phyloP scores from a whole-genome alignment of 2,113 vertebrate genomes.

The Murina feae region DNA sequence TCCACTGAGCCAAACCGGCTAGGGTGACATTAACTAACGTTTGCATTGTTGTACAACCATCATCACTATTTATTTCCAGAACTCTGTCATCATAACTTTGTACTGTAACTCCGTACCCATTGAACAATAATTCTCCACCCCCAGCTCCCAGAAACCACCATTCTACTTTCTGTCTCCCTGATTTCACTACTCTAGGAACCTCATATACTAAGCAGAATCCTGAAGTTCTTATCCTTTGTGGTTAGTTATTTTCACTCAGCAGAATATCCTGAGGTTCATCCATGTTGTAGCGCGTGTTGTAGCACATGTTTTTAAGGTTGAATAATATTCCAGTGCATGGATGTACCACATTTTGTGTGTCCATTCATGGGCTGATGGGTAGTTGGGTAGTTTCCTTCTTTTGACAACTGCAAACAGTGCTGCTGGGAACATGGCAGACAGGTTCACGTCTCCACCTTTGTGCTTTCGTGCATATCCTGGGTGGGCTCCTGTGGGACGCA shows the following conservation, averaged over 20 bases:
- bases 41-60: not conserved
- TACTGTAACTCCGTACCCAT: not conserved
- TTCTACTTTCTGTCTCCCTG: not conserved
- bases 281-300: accelerated
- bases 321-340: accelerated
- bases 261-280: not conserved
- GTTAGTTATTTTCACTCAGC: not conserved
- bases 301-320: not conserved
- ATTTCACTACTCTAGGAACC: not conserved
- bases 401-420: too few species aligned
- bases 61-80: too few species aligned
- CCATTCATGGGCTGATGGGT: accelerated
- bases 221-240: not conserved
- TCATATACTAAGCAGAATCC: not conserved
- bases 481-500: not conserved
- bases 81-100: not conserved
- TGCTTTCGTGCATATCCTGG: accelerated
- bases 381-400: accelerated
- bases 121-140: not conserved
- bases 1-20: too few species aligned
- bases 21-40: too few species aligned
- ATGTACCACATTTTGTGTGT: not conserved
- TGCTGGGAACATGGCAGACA: accelerated
- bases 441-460: not conserved
- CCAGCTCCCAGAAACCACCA: too few species aligned